phyloP scores from a whole-genome alignment of 2,888 invertebrate species.

The Aspidapion aeneum region DNA sequence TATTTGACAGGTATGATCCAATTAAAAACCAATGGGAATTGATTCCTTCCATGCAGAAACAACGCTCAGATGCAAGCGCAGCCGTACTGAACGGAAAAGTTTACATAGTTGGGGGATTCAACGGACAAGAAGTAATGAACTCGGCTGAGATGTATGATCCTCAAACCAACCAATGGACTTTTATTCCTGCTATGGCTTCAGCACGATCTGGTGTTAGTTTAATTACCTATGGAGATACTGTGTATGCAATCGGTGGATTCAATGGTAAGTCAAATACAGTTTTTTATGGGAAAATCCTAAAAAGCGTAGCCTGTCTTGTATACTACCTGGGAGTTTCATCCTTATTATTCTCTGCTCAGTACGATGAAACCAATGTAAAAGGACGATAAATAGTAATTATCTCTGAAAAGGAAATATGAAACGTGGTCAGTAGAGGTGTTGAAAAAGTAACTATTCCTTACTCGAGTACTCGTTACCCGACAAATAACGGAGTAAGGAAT shows the following conservation, averaged over 20 bases:
- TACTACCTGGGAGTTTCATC: no score
- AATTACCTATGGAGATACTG: slow-evolving; percentile 59
- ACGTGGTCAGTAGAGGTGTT: no score
- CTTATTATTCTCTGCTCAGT: no score
- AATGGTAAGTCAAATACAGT: no score
- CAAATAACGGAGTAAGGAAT: no score
- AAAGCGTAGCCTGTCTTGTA: no score
- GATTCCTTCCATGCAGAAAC: slow-evolving; percentile 70
- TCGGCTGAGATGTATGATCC: slow-evolving; percentile 75
- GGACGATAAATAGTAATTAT: no score
- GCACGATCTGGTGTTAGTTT: slow-evolving; percentile 75
- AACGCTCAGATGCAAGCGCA: slow-evolving; percentile 76
- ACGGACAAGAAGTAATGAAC: slow-evolving; percentile 71
- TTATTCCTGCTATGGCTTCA: slow-evolving; percentile 64
- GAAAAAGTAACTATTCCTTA: no score
- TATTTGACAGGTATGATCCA: slow-evolving; percentile 74
- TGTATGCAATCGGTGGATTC: slow-evolving; percentile 81
- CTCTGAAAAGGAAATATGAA: no score
- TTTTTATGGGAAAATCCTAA: slow-evolving; percentile 63
- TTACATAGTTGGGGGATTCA: slow-evolving; percentile 51
- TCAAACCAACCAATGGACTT: slow-evolving; percentile 67
- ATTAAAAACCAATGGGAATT: slow-evolving; percentile 75
- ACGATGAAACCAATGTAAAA: no score
- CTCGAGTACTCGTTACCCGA: no score
- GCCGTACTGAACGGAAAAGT: slow-evolving; percentile 62